These are phyloP conservation scores for Lutjanus campechanus DNA, from an alignment of 2,797 vertebrate species.

Conservation along the genomic window DNA sequence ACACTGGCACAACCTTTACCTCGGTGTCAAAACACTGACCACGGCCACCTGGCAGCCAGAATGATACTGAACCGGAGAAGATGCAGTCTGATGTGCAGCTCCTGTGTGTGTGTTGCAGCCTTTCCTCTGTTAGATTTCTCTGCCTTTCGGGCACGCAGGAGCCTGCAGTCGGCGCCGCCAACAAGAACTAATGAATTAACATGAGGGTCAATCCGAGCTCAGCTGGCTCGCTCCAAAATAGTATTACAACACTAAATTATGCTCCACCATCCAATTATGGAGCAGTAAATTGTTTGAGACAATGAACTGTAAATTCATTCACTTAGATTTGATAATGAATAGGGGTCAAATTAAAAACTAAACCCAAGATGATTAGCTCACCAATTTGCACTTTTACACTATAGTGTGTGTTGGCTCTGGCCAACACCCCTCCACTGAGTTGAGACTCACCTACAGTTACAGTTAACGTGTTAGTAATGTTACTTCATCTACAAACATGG, in stretches of 20 bases:
- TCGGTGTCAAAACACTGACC: slow-evolving; percentile 40
- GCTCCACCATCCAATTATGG: slow-evolving; percentile 28
- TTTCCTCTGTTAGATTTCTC: background rate
- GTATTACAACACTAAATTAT: slow-evolving; percentile 47
- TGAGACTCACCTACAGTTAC: background rate
- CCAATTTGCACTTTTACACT: slow-evolving; percentile 19
- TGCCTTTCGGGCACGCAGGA: slow-evolving; percentile 5
- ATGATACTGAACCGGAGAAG: background rate
- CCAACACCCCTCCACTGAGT: background rate
- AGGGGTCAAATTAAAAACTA: slow-evolving; percentile 13
- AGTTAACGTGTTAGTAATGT: background rate
- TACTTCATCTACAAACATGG: no score
- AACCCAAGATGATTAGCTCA: slow-evolving; percentile 20
- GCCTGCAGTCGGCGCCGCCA: slow-evolving; percentile 6
- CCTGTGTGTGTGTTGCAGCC: background rate
- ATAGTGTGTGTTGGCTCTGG: background rate
- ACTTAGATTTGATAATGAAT: slow-evolving; percentile 33
- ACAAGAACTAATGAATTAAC: slow-evolving; percentile 54
- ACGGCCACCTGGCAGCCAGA: slow-evolving; percentile 32
- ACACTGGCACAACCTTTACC: slow-evolving; percentile 29
- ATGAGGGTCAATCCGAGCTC: slow-evolving; percentile 54
- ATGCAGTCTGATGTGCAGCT: background rate
- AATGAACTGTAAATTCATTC: slow-evolving; percentile 41
- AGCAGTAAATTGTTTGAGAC: slow-evolving; percentile 47
- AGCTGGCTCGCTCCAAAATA: slow-evolving; percentile 51